Evolutionary conservation across 2,888 invertebrate species (phyloP).

Genomic region (Drosophila tanythrix): DNA sequence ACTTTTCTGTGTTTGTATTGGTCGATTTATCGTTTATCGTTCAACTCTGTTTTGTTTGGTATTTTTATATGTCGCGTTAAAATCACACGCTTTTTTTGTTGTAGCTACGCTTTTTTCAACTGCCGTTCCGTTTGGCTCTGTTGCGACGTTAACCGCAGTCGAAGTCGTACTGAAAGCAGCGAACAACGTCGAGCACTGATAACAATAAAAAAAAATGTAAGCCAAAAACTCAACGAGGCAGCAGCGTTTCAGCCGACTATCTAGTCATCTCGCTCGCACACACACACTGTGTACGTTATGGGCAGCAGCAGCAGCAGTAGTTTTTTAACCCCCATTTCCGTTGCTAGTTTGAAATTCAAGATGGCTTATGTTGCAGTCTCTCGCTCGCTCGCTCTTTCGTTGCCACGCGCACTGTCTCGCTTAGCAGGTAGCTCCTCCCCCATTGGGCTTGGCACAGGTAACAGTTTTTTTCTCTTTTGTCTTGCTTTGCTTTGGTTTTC

Average conservation of each 20-base stretch:
- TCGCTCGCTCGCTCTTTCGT: slow-evolving; percentile 35
- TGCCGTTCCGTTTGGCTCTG: slow-evolving; percentile 61
- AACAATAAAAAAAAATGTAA: slow-evolving; percentile 54
- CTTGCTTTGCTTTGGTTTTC: slow-evolving; percentile 7
- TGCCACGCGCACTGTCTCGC: slow-evolving; percentile 21
- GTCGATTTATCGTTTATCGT: slow-evolving; percentile 34
- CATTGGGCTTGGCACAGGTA: slow-evolving; percentile 52
- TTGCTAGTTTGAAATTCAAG: slow-evolving; percentile 73
- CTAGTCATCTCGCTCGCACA: slow-evolving; percentile 55
- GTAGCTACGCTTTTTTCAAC: slow-evolving; percentile 31
- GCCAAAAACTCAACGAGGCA: slow-evolving; percentile 3
- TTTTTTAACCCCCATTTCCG: slow-evolving; percentile 76
- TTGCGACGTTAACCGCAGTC: slow-evolving; percentile 70
- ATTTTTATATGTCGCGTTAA: slow-evolving; percentile 17
- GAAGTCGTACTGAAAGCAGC: slow-evolving; percentile 71
- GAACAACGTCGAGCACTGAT: slow-evolving; percentile 56
- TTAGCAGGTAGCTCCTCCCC: slow-evolving; percentile 65
- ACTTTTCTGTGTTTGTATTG: slow-evolving; percentile 18
- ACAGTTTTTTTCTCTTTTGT: neutral
- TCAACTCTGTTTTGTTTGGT: slow-evolving; percentile 15
- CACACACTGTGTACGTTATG: slow-evolving; percentile 6
- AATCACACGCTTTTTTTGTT: slow-evolving; percentile 36
- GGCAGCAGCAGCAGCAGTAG: neutral
- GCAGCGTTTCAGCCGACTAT: slow-evolving; percentile 15
- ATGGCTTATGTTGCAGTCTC: slow-evolving; percentile 70